These are phyloP conservation scores for Deroplatys truncata DNA, from an alignment of 2,888 invertebrate species.

Conservation along the genomic window DNA sequence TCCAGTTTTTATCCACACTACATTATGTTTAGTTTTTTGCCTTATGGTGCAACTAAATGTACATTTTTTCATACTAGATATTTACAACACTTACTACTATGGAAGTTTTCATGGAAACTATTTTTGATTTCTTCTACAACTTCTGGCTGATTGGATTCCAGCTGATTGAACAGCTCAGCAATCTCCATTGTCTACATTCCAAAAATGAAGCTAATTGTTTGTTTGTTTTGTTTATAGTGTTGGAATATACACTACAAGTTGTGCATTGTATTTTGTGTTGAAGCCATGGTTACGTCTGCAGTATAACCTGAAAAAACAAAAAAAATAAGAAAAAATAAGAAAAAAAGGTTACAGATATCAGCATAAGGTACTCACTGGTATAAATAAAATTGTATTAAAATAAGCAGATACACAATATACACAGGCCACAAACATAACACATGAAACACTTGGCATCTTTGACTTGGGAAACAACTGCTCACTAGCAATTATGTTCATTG, in stretches of 20 bases:
- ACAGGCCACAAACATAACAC: too few relatives aligned
- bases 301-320: not conserved
- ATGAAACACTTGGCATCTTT: too few relatives aligned
- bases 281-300: not conserved
- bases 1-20: too few relatives aligned
- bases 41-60: too few relatives aligned
- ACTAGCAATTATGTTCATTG: too few relatives aligned
- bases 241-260: not conserved
- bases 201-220: not conserved
- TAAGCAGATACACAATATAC: too few relatives aligned
- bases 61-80: too few relatives aligned
- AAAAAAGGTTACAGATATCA: too few relatives aligned
- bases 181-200: slow-evolving; percentile 40
- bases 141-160: slow-evolving; percentile 65
- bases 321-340: not conserved
- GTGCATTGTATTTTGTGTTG: not conserved
- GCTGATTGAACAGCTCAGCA: slow-evolving; percentile 57
- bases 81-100: slow-evolving; percentile 56
- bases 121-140: slow-evolving; percentile 64
- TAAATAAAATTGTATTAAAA: too few relatives aligned
- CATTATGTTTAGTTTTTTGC: too few relatives aligned
- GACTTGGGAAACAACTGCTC: too few relatives aligned
- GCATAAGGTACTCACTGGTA: too few relatives aligned
- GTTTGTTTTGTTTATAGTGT: not conserved
- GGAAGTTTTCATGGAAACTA: slow-evolving; percentile 66